Conservation (phyloP, 2,113 vertebrate genomes). For the Castor canadensis region DNA sequence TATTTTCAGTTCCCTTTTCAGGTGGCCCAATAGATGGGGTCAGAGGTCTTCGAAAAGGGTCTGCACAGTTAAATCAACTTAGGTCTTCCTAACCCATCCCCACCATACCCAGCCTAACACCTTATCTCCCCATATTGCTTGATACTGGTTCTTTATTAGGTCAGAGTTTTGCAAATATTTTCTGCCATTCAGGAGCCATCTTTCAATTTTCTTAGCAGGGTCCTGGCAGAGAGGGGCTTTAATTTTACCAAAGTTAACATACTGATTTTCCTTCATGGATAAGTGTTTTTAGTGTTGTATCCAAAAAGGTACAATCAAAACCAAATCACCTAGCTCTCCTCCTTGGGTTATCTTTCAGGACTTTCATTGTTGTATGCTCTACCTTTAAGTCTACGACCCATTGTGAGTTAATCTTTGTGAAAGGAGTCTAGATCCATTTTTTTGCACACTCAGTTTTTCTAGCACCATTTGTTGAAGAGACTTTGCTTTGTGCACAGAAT, state of each 20-base stretch:
- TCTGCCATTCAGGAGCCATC: neutral
- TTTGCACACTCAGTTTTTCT: neutral
- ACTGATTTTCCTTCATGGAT: neutral
- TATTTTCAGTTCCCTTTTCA: neutral
- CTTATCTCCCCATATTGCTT: accelerated
- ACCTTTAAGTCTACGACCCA: neutral
- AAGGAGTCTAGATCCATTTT: neutral
- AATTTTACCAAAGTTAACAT: neutral
- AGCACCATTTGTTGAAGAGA: neutral
- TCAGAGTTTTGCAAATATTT: neutral
- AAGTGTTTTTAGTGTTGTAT: neutral
- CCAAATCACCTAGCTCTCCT: too few relatives aligned
- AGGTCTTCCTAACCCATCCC: too few relatives aligned
- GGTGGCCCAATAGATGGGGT: too few relatives aligned
- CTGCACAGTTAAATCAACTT: too few relatives aligned
- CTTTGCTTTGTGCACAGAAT: neutral
- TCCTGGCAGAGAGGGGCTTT: neutral
- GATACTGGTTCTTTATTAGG: neutral
- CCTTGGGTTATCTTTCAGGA: neutral
- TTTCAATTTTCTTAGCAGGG: neutral
- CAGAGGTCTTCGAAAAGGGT: neutral
- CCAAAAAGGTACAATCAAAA: neutral
- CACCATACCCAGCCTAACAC: accelerated
- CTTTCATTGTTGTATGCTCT: too few relatives aligned
- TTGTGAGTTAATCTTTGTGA: neutral